Evolutionary conservation across 2,888 invertebrate genomes (phyloP).

Genomic region (Bombylius major): DNA sequence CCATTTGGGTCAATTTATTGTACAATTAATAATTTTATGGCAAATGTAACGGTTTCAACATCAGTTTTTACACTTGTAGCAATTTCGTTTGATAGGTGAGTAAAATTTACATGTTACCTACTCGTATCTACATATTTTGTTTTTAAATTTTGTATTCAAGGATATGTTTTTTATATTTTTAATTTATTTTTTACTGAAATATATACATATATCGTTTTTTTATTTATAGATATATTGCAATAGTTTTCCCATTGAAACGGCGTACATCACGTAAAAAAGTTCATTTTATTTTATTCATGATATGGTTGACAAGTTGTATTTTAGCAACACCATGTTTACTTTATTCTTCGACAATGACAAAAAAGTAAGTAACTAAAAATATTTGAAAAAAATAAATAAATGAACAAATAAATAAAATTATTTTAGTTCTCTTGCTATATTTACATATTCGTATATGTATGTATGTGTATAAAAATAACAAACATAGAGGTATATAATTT

Average conservation of each 20-base stretch:
- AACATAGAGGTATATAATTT: too few relatives aligned
- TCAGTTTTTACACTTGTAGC: conserved; percentile 91
- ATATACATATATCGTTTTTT: too few relatives aligned
- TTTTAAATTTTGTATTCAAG: too few relatives aligned
- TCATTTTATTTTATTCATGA: conserved; percentile 58
- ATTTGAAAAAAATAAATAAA: too few relatives aligned
- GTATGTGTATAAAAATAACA: too few relatives aligned
- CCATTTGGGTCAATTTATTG: conserved; percentile 81
- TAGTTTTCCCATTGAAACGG: conserved; percentile 75
- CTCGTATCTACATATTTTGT: too few relatives aligned
- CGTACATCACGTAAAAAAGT: conserved; percentile 73
- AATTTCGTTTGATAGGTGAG: conserved; percentile 82
- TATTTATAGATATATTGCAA: conserved; percentile 70
- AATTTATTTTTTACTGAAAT: too few relatives aligned
- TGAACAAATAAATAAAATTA: too few relatives aligned
- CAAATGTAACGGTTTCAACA: conserved; percentile 80
- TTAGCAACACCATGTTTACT: conserved; percentile 70
- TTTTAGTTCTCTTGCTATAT: too few relatives aligned
- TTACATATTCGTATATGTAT: too few relatives aligned
- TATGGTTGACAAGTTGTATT: conserved; percentile 70
- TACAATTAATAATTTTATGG: conserved; percentile 80
- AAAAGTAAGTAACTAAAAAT: conserved; percentile 43
- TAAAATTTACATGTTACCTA: too few relatives aligned
- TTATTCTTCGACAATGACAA: conserved; percentile 63
- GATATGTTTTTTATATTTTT: too few relatives aligned